Conservation (phyloP, 2,888 invertebrate species). For the Eudasyphora cyanicolor region DNA sequence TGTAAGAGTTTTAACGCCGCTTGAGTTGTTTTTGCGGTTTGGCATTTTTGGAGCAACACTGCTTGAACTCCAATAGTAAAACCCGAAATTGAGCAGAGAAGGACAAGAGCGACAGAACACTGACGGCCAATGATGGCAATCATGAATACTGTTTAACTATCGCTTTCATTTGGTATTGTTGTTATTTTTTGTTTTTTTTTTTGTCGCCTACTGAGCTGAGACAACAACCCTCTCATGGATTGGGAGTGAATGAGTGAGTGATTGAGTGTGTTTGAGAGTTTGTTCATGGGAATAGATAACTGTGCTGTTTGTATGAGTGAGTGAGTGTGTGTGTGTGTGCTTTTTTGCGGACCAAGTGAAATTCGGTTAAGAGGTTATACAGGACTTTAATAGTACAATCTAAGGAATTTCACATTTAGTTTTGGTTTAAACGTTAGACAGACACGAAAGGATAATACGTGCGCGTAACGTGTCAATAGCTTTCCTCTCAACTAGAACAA, state of each 20-base stretch:
- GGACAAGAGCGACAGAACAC: neutral
- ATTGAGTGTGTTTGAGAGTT: neutral
- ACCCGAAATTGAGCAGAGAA: neutral
- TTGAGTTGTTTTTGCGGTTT: neutral
- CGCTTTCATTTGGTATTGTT: constrained; percentile 17
- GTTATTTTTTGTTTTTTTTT: neutral
- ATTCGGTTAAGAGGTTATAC: constrained; percentile 64
- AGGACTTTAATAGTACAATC: constrained; percentile 62
- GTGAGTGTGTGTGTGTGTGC: neutral
- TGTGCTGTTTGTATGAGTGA: neutral
- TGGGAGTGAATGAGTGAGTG: neutral
- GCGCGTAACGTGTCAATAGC: constrained; percentile 71
- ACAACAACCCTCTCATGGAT: neutral
- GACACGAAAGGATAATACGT: constrained; percentile 77
- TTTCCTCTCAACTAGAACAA: too few relatives aligned
- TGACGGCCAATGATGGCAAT: constrained; percentile 5
- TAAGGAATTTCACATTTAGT: constrained; percentile 71
- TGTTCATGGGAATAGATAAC: neutral
- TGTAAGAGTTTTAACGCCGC: constrained; percentile 14
- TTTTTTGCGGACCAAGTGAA: constrained; percentile 28
- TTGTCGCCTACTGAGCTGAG: neutral
- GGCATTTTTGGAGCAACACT: constrained; percentile 34
- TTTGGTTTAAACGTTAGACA: constrained; percentile 79
- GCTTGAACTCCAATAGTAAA: neutral
- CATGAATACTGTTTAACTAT: constrained; percentile 2